Percentiles rank a stretch among this genome's conserved stretches.
Evolutionary conservation across 2,113 vertebrate species (phyloP).

Genomic region (Sander lucioperca): DNA sequence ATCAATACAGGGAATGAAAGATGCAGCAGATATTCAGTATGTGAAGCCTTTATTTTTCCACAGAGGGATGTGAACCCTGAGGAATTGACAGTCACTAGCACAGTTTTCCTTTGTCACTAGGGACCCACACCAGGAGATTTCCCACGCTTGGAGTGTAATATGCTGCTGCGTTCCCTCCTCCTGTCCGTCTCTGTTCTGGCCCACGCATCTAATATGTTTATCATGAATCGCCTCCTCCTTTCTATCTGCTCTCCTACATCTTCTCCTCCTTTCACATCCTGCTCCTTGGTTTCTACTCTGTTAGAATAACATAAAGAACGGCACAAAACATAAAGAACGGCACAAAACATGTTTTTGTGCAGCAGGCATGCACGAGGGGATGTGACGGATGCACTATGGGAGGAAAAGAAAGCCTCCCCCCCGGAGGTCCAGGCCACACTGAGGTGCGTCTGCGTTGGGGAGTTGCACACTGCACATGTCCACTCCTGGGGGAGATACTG

Average conservation of each 20-base stretch:
- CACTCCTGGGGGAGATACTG: slow-evolving; percentile 29
- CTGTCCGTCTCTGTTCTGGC: slow-evolving; percentile 1
- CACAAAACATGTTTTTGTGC: background rate
- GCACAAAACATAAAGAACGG: background rate
- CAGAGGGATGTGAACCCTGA: slow-evolving; percentile 70
- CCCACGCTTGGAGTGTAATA: slow-evolving; percentile 79
- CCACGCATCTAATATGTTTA: slow-evolving; percentile 15
- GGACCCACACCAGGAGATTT: slow-evolving; percentile 75
- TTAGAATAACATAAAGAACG: background rate
- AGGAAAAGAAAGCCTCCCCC: background rate
- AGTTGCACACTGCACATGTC: slow-evolving; percentile 38
- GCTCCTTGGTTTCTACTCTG: slow-evolving; percentile 7
- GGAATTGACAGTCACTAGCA: slow-evolving; percentile 71
- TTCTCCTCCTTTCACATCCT: slow-evolving; percentile 1
- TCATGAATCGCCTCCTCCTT: background rate
- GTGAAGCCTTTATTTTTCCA: slow-evolving; percentile 13
- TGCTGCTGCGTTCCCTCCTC: slow-evolving; percentile 36
- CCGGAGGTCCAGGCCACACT: slow-evolving; percentile 6
- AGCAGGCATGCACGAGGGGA: background rate
- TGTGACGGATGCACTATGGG: background rate
- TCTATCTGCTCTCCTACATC: background rate
- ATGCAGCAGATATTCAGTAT: background rate
- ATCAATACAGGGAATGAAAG: background rate
- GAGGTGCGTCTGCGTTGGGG: slow-evolving; percentile 34
- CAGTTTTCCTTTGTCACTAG: slow-evolving; percentile 73